Evolutionary conservation across 1,140 invertebrate species (phyloP).

Genomic region (Antheraea mylitta): DNA sequence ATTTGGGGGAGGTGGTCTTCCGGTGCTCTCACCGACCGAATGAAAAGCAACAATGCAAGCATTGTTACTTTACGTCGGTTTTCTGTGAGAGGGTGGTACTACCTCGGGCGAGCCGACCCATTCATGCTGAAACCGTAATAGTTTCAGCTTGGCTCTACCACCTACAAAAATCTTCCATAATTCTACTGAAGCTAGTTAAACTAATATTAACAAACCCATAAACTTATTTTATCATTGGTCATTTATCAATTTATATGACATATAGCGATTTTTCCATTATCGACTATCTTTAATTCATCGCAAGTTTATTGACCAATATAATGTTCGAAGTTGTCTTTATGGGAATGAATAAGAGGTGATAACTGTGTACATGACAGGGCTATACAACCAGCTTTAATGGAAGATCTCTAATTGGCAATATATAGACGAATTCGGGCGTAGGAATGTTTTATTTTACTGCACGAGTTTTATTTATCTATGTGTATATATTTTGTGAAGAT

Average conservation of each 20-base stretch:
- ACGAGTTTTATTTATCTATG: background rate
- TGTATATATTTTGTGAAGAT: background rate
- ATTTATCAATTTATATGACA: slow-evolving; percentile 25
- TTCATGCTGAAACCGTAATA: too few species aligned
- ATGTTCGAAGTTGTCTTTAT: slow-evolving; percentile 24
- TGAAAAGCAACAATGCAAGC: too few species aligned
- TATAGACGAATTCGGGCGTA: background rate
- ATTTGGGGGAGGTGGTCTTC: too few species aligned
- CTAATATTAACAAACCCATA: slow-evolving; percentile 1
- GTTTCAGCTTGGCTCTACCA: too few species aligned
- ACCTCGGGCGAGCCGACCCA: too few species aligned
- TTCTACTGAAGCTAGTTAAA: background rate
- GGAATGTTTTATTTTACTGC: background rate
- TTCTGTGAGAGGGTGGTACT: too few species aligned
- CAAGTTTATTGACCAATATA: slow-evolving; percentile 31
- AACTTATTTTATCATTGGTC: slow-evolving; percentile 20
- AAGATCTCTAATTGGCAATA: slow-evolving; percentile 23
- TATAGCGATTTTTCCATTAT: slow-evolving; percentile 14
- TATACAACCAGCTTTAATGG: slow-evolving; percentile 11
- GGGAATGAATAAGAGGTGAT: slow-evolving; percentile 18
- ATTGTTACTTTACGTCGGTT: too few species aligned
- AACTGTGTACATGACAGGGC: slow-evolving; percentile 16
- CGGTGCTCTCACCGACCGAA: too few species aligned
- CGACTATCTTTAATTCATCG: slow-evolving; percentile 29
- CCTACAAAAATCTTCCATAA: too few species aligned